Evolutionary conservation across 2,797 vertebrate species (phyloP), one percentile per base, ranked within the genome.

Genomic region (Chaunax sp.): DNA sequence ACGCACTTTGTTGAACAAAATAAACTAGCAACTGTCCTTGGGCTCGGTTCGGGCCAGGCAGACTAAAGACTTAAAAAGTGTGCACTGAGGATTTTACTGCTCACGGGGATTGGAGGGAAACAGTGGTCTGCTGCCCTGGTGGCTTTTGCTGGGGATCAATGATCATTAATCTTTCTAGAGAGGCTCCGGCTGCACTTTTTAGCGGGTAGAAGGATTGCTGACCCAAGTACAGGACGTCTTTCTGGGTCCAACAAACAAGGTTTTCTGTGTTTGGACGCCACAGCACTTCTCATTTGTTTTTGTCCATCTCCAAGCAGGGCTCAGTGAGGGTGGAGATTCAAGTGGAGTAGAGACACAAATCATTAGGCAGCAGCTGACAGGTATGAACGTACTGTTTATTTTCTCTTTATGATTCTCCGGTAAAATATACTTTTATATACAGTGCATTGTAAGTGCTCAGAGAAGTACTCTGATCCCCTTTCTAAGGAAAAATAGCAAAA

Each of bases 151-250:
- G 51, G 44, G 83, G 85, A 94, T 92, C 89, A 88, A 81, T 92
- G 90, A 87, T 91, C 92, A 93, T 94, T 93, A 93, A 94, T 94
- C 93, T 91, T 92, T 78, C 78, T 35, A 73, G 85, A 92, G 88
- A 89, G 81, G 80, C 81, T 77, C 82, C 19, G 81, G 85, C 69
- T 94, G 91, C 92, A 93, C 81, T 91, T 94, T 92, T 90, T 83
- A 78, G 63, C 71, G 69, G 73, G 64, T 69, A 75, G 73, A 87
- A 86, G 81, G 89, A 91, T 75, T 87, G 93, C 93, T 93, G 93
- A 94, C 84, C 92, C 83, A 90, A 85, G 88, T 80, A 63, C 71
- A 82, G 84, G 83, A 86, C 41, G 51, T 89, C 80, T 90, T 89
- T 89, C 75, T 78, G 76, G 66, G 80, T 75, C 82, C 76, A 82